Evolutionary conservation across 2,888 invertebrate genomes (phyloP), one percentile per base, ranked within the genome.

Genomic region (Copidosoma aretas): DNA sequence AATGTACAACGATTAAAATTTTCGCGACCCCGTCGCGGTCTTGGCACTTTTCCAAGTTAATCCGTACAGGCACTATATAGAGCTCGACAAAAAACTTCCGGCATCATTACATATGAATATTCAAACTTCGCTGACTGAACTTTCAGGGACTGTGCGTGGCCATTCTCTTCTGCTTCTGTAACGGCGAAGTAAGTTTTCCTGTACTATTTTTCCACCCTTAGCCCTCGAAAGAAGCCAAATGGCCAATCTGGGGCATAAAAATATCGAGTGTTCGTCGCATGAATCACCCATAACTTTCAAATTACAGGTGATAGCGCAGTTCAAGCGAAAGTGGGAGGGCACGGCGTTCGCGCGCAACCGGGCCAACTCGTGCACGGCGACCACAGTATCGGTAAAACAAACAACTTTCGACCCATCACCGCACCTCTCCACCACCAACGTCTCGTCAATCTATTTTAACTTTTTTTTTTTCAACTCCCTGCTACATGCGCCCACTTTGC

Each of bases 101-200:
- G 4, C 32, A 8, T 32, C 32, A 8, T 32, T 32, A 32, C 3
- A 32, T 5, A 32, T 32, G 8, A 32, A 64, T 61, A 58, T 59
- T 66, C 46, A 62, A 68, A 68, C 53, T 64, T 68, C 1, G 25
- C 19, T 21, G 68, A 68, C 60, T 65, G 24, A n/a, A 60, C 65
- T 75, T 86, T 1, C 90, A 97, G 93, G 97, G 97, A 71, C 89
- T 96, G 70, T 94, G 93, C 83, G 96, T 97, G 64, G 94, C 97
- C 49, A 90, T 93, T 72, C 89, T 97, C 61, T 95, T 94, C 86
- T 95, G 95, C 84, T 97, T 97, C 88, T 94, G 93, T 86, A 97
- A 97, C 82, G 95, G 95, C 74, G 97, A 97, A 90, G 97, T 97
- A 85, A 86, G 86, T 82, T 64, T 46, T 54, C n/a, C n/a, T n/a